Base-by-base conservation (phyloP, 2,797 vertebrate species). In the Pampus argenteus region DNA sequence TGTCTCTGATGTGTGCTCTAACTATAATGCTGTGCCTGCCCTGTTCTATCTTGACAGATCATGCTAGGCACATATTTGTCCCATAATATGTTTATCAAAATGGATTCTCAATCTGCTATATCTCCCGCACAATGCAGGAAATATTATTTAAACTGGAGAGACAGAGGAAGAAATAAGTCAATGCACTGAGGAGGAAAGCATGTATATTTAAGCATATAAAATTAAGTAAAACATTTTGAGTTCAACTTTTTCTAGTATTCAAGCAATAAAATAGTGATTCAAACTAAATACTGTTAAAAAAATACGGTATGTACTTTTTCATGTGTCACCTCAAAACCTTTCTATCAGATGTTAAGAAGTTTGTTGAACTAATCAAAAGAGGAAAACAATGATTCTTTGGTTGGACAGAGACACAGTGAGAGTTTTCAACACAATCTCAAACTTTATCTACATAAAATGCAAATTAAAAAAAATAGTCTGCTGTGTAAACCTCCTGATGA, bases 11-110 rank as follows among this genome's bases (percentile, higher is more conserved):
- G 76, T 69, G 79, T 56, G 54, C 17, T 77, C 42, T 5, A 23
- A 74, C 68, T 88, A 42, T 59, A 54, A 66, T 74, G 40, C 64
- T 66, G 28, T 64, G n/a, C 47, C 36, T 59, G 56, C 63, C 54
- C 47, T 54, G 13, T 55, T 71, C 51, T 40, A 55, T 66, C 70
- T 34, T 75, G 74, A 86, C 81, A 70, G 55, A 79, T 87, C 69
- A 80, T 11, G 20, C 56, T 36, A 6, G 60, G 63, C 61, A 81
- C 47, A 64, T 48, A 63, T 61, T 49, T 52, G 18, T 59, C 56
- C 42, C 59, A 58, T 50, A 47, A 77, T 66, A 62, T 71, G 57
- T 71, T 72, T 49, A 36, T 76, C 14, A 60, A 20, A 52, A 70
- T 52, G 13, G 47, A 44, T 11, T 25, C 42, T n/a, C 18, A 67